These are phyloP conservation scores for Anorthoa munda DNA, from an alignment of 2,888 invertebrate genomes.

Conservation along the genomic window DNA sequence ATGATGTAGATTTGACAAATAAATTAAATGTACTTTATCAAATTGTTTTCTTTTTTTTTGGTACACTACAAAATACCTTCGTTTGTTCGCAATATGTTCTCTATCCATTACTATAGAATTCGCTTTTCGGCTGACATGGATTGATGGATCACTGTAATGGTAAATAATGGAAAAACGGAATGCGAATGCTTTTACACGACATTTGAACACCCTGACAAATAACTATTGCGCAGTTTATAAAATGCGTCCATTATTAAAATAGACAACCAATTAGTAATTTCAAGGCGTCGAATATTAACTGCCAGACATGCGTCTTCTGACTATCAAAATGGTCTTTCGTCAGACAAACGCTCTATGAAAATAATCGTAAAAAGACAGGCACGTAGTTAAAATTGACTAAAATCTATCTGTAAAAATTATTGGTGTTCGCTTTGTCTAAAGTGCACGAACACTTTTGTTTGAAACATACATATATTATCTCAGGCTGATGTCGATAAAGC, in stretches of 20 bases:
- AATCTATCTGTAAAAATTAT: no score
- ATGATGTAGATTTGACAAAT: no score
- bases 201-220: neutral
- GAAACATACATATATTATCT: neutral
- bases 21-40: neutral
- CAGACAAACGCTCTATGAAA: neutral
- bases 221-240: neutral
- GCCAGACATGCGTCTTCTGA: no score
- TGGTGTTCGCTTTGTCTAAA: neutral
- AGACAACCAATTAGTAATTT: neutral
- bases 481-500: neutral
- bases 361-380: neutral
- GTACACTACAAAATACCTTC: constrained; percentile 5
- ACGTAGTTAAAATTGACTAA: no score
- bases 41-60: constrained; percentile 1
- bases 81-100: constrained; percentile 13
- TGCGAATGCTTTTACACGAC: constrained; percentile 21
- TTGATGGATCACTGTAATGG: constrained; percentile 57
- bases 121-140: constrained; percentile 51
- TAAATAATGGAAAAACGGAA: constrained; percentile 50
- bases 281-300: neutral
- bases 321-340: neutral
- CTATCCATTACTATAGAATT: constrained; percentile 23
- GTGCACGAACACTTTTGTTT: neutral
- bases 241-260: neutral